Evolutionary conservation across 1,140 invertebrate genomes (phyloP), one percentile per base, ranked within the genome.

Genomic region (Microplitis demolitor): DNA sequence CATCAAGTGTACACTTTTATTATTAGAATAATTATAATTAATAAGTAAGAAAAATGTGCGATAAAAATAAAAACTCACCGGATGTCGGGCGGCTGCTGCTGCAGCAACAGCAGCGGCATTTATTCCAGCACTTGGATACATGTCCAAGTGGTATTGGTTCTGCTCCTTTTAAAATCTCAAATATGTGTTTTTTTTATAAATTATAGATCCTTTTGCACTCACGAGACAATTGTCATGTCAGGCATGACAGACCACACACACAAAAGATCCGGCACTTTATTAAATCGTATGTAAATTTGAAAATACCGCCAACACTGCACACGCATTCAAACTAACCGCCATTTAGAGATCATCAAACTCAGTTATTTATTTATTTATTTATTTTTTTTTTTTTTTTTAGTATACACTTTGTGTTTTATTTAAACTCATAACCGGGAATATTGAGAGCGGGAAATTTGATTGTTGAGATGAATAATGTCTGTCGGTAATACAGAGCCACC

Each of bases 41-140:
- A 13, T 3, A 50, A 24, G 60, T 24, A 34, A 45, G 45, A 53
- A 63, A 56, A 73, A 63, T 62, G 35, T 45, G 24, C 2, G 24
- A 24, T 24, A 24, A 24, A 24, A 24, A 24, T 24, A 9, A 16
- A 61, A 37, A 84, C 89, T 88, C 84, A 90, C 89, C 87, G 89
- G 89, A 87, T 90, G 89, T 76, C 89, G 87, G 39, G 89, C 89
- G 82, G 88, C 89, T 75, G 88, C 88, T 61, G 88, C 89, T 71
- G 89, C 89, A 71, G 89, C 89, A 77, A 89, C 89, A 69, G 89
- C 89, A 78, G 89, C 89, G 74, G 89, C 89, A 80, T 90, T 90
- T 84, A 90, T 90, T 85, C 89, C 89, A 81, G 89, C 87, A 84
- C 88, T 89, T 35, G 89, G 89, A 85, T 89, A 90, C 89, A 90